Evolutionary conservation across 2,888 invertebrate species (phyloP).

Genomic region (Lasioglossum pauxillum): DNA sequence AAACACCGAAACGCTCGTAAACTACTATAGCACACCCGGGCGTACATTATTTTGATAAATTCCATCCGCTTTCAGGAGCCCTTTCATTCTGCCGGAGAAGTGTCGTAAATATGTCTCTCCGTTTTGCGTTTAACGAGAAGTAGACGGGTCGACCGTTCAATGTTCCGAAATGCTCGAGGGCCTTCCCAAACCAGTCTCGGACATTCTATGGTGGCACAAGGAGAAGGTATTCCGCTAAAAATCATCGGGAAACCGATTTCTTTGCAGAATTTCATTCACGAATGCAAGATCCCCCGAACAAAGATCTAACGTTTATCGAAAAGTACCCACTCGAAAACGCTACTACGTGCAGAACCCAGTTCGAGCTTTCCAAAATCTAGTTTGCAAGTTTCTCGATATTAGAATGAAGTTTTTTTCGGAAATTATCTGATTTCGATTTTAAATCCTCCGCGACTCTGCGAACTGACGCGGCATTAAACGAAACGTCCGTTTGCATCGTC

Average conservation of each 20-base stretch:
- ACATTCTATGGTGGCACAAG: conserved; percentile 10
- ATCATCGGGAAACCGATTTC: background rate
- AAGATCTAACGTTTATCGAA: background rate
- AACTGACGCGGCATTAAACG: conserved; percentile 20
- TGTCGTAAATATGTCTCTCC: conserved; percentile 24
- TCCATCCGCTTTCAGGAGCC: conserved; percentile 4
- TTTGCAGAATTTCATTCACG: background rate
- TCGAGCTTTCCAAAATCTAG: background rate
- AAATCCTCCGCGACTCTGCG: background rate
- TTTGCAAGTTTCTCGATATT: conserved; percentile 1
- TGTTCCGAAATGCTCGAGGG: conserved; percentile 15
- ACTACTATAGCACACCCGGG: conserved; percentile 4
- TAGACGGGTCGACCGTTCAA: conserved; percentile 18
- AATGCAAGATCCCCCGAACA: background rate
- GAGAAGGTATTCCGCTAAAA: background rate
- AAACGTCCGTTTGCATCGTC: background rate
- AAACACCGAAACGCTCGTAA: conserved; percentile 22
- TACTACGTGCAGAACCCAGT: no score
- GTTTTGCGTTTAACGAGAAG: conserved; percentile 27
- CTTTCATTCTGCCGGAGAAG: conserved; percentile 1
- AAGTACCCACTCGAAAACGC: background rate
- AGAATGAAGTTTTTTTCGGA: conserved; percentile 15
- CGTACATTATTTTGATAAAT: conserved; percentile 49
- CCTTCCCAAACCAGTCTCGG: conserved; percentile 12
- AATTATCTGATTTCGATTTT: conserved; percentile 24